Conservation (phyloP, 2,797 vertebrate genomes). For the Sebastes iracundus region DNA sequence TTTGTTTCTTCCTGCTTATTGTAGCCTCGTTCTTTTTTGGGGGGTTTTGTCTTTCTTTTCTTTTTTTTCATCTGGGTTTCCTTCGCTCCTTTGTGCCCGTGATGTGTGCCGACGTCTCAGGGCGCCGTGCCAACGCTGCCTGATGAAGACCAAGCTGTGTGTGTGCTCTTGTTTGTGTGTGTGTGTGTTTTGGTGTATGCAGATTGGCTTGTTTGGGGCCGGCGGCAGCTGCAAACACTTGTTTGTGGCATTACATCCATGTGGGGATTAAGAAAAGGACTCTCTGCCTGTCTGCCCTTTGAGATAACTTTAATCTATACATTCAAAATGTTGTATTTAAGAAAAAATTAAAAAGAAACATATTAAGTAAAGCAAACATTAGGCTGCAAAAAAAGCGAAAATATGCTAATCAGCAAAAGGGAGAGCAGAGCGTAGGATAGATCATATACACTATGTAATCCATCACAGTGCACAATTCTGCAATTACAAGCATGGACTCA, state of each 20-base stretch:
- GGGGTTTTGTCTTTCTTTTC: constrained; percentile 17
- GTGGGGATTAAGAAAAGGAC: constrained; percentile 43
- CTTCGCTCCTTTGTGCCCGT: constrained; percentile 68
- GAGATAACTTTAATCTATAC: not conserved
- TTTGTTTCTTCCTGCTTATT: constrained; percentile 40
- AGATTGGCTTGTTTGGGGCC: constrained; percentile 79
- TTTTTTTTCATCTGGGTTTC: constrained; percentile 43
- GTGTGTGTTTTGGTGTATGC: constrained; percentile 59
- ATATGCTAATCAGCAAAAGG: not conserved
- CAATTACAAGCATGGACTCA: not conserved
- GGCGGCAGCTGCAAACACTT: constrained; percentile 80
- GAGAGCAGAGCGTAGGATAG: not conserved
- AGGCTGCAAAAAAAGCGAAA: not conserved
- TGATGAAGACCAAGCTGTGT: constrained; percentile 58
- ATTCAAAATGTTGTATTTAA: not conserved
- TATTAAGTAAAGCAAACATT: not conserved
- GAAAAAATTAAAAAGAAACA: not conserved
- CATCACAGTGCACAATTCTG: not conserved
- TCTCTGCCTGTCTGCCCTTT: not conserved
- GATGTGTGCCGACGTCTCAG: constrained; percentile 69
- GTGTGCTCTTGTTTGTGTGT: constrained; percentile 28
- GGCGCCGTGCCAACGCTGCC: constrained; percentile 68
- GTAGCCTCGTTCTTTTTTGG: constrained; percentile 17
- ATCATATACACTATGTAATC: not conserved
- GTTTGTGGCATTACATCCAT: constrained; percentile 61